A percentile compares a stretch with the other conserved stretches of the same genome.
phyloP scores from a whole-genome alignment of 2,113 vertebrate species.

The Apus apus region DNA sequence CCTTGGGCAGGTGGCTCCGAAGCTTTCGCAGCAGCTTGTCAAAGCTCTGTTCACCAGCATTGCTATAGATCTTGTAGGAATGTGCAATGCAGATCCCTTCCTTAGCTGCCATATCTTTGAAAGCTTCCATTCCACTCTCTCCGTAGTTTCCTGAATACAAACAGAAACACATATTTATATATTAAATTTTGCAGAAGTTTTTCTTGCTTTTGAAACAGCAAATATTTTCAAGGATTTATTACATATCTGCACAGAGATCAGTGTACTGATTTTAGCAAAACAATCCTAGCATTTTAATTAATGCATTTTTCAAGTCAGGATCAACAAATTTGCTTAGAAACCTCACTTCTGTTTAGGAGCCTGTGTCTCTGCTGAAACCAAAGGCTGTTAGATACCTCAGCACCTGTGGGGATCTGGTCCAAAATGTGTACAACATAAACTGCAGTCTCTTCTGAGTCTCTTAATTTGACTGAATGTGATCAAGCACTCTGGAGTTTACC shows the following conservation, averaged over 20 bases:
- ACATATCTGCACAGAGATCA: neutral
- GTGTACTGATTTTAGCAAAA: neutral
- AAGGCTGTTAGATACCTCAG: neutral
- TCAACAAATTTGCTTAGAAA: neutral
- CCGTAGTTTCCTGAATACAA: slow-evolving; percentile 91
- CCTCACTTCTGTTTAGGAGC: neutral
- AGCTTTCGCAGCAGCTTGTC: slow-evolving; percentile 92
- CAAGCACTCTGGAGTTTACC: neutral
- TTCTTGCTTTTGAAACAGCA: neutral
- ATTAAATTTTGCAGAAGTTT: neutral
- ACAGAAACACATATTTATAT: neutral
- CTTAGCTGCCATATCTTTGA: slow-evolving; percentile 96
- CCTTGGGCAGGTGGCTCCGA: slow-evolving; percentile 91
- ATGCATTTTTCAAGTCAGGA: neutral
- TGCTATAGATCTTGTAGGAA: slow-evolving; percentile 99
- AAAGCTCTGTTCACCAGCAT: slow-evolving; percentile 94
- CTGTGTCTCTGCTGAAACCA: neutral
- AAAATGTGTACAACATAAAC: neutral
- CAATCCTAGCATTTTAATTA: neutral
- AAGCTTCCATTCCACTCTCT: slow-evolving; percentile 99
- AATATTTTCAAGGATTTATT: neutral
- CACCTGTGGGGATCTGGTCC: neutral
- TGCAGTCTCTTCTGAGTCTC: neutral
- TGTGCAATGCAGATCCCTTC: slow-evolving; percentile 98
- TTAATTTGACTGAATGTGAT: neutral